Base-by-base conservation (phyloP, 2,888 invertebrate species). In the Caenorhabditis plicata region DNA sequence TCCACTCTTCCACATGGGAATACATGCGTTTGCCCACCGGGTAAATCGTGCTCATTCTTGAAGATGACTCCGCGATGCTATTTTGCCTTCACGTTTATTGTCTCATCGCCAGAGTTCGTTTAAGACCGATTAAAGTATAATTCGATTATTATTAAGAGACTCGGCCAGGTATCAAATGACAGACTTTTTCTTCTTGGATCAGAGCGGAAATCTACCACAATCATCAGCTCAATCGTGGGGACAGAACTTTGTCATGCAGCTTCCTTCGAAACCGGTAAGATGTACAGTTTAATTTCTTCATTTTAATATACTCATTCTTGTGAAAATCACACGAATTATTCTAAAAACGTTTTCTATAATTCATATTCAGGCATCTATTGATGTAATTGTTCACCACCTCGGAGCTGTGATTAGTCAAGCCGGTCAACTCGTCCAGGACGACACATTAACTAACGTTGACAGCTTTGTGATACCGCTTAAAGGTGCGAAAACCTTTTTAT, bases 291-390 rank as follows among this genome's bases (percentile, higher is more conserved):
- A 9, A 29, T 9, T 11, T 36, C 7, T 36, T 36, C 15, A 11
- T 36, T 36, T 8, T 13, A 8, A 17, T 11, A 36, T 15, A 11
- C 20, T 4, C 15, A n/a, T 36, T 11, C 11, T 11, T 33, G 8
- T 33, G 13, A 9, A 26, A 27, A 17, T n/a, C n/a, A 19, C 8
- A 40, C 5, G 9, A 40, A 36, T n/a, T 17, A 22, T 39, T n/a
- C 13, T 15, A 33, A 33, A 33, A 33, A n/a, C 33, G 4, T 33
- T 8, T 29, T 33, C 44, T 73, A n/a, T n/a, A n/a, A n/a, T n/a
- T n/a, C n/a, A n/a, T n/a, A n/a, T n/a, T 64, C 38, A 73, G 74
- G 55, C 55, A 8, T 69, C 74, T 11, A 75, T 74, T 51, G 68
- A 70, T 44, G 57, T 74, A 4, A 65, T 75, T 32, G 74, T 64